Base-by-base conservation (phyloP, 2,888 invertebrate species). In the Spialia ferax region DNA sequence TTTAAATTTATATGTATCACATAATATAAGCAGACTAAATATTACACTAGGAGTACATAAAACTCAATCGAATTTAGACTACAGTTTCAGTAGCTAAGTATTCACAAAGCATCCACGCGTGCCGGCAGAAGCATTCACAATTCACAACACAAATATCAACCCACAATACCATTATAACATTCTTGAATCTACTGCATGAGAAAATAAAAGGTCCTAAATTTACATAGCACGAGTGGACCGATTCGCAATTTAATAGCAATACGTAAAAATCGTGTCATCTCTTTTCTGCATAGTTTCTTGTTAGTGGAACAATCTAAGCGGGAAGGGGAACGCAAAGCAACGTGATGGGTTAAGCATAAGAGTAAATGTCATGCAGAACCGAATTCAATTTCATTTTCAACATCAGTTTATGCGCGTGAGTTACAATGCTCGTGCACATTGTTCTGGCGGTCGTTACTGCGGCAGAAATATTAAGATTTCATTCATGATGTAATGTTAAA, bases 131-230 rank as follows among this genome's bases (percentile, higher is more conserved):
- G 80, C 78, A 81, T 81, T 82, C 77, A 74, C 76, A 83, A 81
- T 81, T 82, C 78, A 74, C 76, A 83, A 80, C 73, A 80, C 84
- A 81, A 81, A 82, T 79, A 84, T 79, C 77, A 29, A 61, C 55
- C 78, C 81, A 80, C 80, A 85, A 83, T 86, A 79, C 81, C 81
- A 84, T 84, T 86, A 86, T 82, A 84, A 83, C 82, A 84, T 87
- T 81, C 55, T 67, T 62, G 56, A 67, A 55, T 48, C 79, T 79
- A 75, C 78, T 68, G 77, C 75, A 78, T 76, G 79, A 79, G 81
- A 84, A 86, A 88, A 89, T 87, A 88, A 88, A 87, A 88, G 83
- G 82, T 85, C 81, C 82, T 76, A 79, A 81, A 88, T 88, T 88
- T 88, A 87, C 88, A 89, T 87, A 86, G 81, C 86, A 82, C 83